phyloP scores from a whole-genome alignment of 2,113 vertebrate genomes.

The Acrocephalus kingi region DNA sequence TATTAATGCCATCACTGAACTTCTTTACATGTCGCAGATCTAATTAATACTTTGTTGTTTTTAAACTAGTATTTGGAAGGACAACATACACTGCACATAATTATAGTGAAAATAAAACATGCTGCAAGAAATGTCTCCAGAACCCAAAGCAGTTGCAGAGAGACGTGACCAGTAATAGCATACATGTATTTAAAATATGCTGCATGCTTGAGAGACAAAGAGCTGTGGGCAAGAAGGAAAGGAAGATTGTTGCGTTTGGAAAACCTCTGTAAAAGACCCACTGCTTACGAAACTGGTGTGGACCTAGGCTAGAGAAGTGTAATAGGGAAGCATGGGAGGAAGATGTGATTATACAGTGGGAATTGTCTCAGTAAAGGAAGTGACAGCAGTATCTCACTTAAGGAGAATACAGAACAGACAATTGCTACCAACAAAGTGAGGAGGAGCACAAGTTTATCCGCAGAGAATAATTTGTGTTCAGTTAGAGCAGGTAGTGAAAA shows the following conservation, averaged over 20 bases:
- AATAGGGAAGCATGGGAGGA: background rate
- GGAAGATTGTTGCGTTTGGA: conserved; percentile 9
- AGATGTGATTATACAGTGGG: background rate
- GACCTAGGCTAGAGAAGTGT: background rate
- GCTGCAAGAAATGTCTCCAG: conserved; percentile 39
- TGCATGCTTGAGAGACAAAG: background rate
- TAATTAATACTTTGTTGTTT: conserved; percentile 67
- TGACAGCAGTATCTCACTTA: background rate
- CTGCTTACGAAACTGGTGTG: conserved; percentile 1
- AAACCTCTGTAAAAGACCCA: background rate
- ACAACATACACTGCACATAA: conserved; percentile 63
- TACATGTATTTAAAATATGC: conserved; percentile 12
- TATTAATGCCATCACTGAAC: conserved; percentile 24
- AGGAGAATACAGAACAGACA: background rate
- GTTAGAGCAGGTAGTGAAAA: background rate
- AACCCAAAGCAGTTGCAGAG: conserved; percentile 45
- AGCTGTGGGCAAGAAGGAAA: conserved; percentile 22
- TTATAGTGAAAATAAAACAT: conserved; percentile 58
- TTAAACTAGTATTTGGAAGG: conserved; percentile 66
- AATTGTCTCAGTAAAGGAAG: background rate
- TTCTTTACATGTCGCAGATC: conserved; percentile 29
- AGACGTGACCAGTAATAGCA: conserved; percentile 51
- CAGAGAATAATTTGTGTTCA: background rate
- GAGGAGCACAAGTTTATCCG: background rate
- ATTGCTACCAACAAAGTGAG: background rate